Evolutionary conservation across 2,113 vertebrate species (phyloP).

Genomic region (Cryptotis parvus): DNA sequence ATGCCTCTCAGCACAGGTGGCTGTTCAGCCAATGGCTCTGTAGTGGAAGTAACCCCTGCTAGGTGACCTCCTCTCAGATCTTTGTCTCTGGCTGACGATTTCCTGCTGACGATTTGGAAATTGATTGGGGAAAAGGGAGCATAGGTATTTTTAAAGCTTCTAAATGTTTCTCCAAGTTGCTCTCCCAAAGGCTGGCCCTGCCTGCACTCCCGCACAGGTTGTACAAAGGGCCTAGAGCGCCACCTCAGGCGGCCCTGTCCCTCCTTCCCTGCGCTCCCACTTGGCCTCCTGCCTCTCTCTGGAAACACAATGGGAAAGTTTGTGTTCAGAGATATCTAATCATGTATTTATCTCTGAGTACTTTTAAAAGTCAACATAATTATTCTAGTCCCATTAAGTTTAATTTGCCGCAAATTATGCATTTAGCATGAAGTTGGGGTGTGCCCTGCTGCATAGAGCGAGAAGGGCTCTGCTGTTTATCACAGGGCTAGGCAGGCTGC

Average conservation of each 20-base stretch:
- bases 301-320: constrained; percentile 65
- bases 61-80: not conserved
- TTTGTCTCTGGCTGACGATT: not conserved
- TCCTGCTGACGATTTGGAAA: not conserved
- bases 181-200: not conserved
- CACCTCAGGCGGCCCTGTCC: not conserved
- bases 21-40: not conserved
- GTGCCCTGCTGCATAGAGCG: constrained; percentile 74
- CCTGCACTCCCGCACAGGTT: not conserved
- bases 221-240: too few species aligned
- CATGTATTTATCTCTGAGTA: constrained; percentile 87
- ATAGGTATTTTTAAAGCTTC: not conserved
- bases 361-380: constrained; percentile 88
- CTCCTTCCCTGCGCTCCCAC: not conserved
- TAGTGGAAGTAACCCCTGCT: too few species aligned
- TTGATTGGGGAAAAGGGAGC: not conserved
- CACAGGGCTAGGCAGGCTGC: fast-evolving
- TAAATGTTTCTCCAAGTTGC: not conserved
- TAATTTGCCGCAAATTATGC: constrained; percentile 88
- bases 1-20: too few species aligned
- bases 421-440: constrained; percentile 84
- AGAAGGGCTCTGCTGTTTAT: constrained; percentile 80
- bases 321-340: constrained; percentile 81
- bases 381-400: constrained; percentile 88
- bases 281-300: not conserved